These are phyloP conservation scores for Scatophagus argus DNA, from an alignment of 2,113 vertebrate genomes.

Conservation along the genomic window DNA sequence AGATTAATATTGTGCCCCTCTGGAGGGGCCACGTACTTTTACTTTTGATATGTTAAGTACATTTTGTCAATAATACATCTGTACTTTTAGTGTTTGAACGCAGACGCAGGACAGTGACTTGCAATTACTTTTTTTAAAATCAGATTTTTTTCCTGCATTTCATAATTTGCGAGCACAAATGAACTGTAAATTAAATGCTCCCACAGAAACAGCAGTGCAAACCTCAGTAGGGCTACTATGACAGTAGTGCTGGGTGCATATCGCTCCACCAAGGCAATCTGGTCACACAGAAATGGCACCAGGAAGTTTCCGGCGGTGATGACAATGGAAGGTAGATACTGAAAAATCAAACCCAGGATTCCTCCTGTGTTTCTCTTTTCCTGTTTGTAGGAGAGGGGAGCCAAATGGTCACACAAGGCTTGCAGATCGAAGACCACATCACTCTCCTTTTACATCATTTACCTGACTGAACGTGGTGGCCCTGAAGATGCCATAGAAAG, in stretches of 20 bases:
- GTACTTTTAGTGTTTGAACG: too few relatives aligned
- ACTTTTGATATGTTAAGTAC: too few relatives aligned
- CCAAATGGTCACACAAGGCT: background rate
- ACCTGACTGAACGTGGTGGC: constrained; percentile 85
- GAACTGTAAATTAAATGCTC: too few relatives aligned
- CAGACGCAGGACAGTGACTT: too few relatives aligned
- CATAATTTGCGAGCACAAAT: too few relatives aligned
- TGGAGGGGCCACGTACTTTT: too few relatives aligned
- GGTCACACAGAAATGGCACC: constrained; percentile 85
- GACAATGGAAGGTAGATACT: constrained; percentile 90
- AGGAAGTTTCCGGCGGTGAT: constrained; percentile 89
- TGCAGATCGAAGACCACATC: background rate
- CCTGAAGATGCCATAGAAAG: constrained; percentile 81
- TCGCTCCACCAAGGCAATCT: constrained; percentile 83
- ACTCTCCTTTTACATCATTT: background rate
- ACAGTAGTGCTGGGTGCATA: constrained; percentile 85
- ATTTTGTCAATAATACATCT: too few relatives aligned
- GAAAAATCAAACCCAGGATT: constrained; percentile 78
- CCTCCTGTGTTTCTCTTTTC: background rate
- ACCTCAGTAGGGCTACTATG: constrained; percentile 82
- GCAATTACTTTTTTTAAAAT: too few relatives aligned
- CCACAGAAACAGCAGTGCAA: background rate
- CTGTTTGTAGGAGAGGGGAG: constrained; percentile 21
- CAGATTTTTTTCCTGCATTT: too few relatives aligned
- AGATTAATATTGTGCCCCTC: too few relatives aligned